A percentile compares a stretch with the other conserved stretches of the same genome.
phyloP scores from a whole-genome alignment of 2,888 invertebrate species.

The Parelbella ahira region DNA sequence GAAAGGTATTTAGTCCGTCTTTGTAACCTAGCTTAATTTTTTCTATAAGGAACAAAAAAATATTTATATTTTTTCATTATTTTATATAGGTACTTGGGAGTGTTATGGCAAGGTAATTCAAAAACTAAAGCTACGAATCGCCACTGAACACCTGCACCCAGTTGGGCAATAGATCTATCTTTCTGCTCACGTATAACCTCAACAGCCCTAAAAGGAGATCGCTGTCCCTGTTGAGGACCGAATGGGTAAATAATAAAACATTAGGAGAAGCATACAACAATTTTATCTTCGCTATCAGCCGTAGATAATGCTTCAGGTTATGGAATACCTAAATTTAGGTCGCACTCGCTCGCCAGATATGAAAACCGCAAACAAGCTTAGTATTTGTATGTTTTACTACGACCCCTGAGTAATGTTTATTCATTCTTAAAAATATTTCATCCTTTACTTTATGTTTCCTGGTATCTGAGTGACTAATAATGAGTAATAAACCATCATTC shows the following conservation, averaged over 20 bases:
- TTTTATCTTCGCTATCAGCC: conserved; percentile 73
- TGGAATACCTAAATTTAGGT: conserved; percentile 65
- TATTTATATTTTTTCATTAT: too few relatives aligned
- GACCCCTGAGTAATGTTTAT: conserved; percentile 7
- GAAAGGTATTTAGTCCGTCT: too few relatives aligned
- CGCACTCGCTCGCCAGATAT: conserved; percentile 45
- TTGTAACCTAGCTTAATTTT: too few relatives aligned
- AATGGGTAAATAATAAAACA: conserved; percentile 37
- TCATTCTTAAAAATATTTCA: neutral
- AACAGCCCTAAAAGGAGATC: conserved; percentile 26
- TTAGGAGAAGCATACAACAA: conserved; percentile 48
- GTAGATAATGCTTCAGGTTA: conserved; percentile 63
- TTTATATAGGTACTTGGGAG: too few relatives aligned
- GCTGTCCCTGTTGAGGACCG: conserved; percentile 15
- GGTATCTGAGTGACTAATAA: too few relatives aligned
- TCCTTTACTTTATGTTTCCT: neutral
- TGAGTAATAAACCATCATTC: too few relatives aligned
- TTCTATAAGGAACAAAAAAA: too few relatives aligned
- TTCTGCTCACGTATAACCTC: conserved; percentile 27
- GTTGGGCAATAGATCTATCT: conserved; percentile 30
- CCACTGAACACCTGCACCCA: conserved; percentile 28
- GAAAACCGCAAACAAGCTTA: conserved; percentile 29
- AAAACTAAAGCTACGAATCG: conserved; percentile 2
- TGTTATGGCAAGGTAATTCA: too few relatives aligned
- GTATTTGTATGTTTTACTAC: conserved; percentile 11